Evolutionary conservation across 2,797 vertebrate species (phyloP).

Genomic region (Lepilemur ruficaudatus): DNA sequence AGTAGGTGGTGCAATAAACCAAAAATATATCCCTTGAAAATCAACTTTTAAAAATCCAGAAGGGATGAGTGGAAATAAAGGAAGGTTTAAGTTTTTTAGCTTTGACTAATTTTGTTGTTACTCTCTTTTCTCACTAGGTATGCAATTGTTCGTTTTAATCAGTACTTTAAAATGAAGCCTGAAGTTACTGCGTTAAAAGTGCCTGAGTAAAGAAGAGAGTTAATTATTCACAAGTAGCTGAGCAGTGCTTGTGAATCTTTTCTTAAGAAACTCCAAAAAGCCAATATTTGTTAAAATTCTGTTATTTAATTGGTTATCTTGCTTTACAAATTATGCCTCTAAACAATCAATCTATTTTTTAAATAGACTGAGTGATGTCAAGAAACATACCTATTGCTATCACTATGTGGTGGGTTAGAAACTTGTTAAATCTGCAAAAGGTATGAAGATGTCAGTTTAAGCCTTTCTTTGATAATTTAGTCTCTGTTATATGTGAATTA

Average conservation of each 20-base stretch:
- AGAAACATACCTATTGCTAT: constrained; percentile 79
- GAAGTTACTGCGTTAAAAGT: constrained; percentile 89
- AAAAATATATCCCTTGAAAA: constrained; percentile 13
- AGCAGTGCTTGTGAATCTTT: constrained; percentile 75
- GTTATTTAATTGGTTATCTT: constrained; percentile 85
- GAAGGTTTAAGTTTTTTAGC: neutral
- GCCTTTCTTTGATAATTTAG: constrained; percentile 82
- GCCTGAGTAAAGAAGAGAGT: constrained; percentile 88
- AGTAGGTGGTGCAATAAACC: constrained; percentile 79
- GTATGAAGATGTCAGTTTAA: constrained; percentile 81
- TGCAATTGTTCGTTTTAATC: constrained; percentile 95
- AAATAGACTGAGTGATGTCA: constrained; percentile 83
- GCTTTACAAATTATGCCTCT: constrained; percentile 85
- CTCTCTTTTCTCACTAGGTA: constrained; percentile 87
- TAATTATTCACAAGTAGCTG: constrained; percentile 72
- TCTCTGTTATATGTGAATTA: constrained; percentile 84
- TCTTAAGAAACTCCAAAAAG: constrained; percentile 83
- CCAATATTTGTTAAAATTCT: constrained; percentile 84
- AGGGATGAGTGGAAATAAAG: neutral
- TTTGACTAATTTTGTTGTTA: constrained; percentile 55
- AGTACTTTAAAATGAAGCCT: constrained; percentile 99
- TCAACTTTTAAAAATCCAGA: neutral
- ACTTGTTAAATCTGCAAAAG: constrained; percentile 80
- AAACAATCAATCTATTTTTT: constrained; percentile 80
- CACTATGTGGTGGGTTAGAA: constrained; percentile 80